These are phyloP conservation scores for Lycorma delicatula DNA, from an alignment of 1,140 invertebrate genomes.

Conservation along the genomic window DNA sequence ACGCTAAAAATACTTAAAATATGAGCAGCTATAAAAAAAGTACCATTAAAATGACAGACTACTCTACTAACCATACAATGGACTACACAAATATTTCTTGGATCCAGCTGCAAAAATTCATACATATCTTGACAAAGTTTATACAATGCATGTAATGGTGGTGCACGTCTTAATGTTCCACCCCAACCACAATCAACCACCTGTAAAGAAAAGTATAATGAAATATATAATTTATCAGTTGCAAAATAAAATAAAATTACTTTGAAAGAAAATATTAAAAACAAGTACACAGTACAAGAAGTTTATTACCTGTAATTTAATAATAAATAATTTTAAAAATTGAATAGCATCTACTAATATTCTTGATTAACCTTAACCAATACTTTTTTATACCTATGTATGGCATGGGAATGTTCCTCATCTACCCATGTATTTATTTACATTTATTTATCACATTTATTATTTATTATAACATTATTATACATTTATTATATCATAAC, in stretches of 20 bases:
- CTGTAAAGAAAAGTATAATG: constrained; percentile 19
- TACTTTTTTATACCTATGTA: too few relatives aligned
- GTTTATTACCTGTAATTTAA: constrained; percentile 36
- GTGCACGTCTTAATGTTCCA: constrained; percentile 58
- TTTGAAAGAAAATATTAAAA: not conserved
- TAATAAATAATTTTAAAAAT: too few relatives aligned
- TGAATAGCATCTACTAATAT: too few relatives aligned
- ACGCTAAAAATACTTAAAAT: too few relatives aligned
- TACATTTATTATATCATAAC: too few relatives aligned
- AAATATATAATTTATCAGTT: not conserved
- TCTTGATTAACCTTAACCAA: too few relatives aligned
- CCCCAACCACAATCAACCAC: constrained; percentile 57
- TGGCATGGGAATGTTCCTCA: too few relatives aligned
- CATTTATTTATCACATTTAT: too few relatives aligned
- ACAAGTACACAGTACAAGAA: constrained; percentile 35
- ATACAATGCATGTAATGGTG: constrained; percentile 68
- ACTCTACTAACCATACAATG: constrained; percentile 71
- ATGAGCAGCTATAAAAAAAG: too few relatives aligned
- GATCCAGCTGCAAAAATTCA: constrained; percentile 70
- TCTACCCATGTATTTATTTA: too few relatives aligned
- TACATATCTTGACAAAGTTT: constrained; percentile 79
- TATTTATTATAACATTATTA: too few relatives aligned
- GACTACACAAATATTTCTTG: constrained; percentile 72
- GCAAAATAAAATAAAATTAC: not conserved
- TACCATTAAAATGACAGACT: too few relatives aligned